phyloP scores from a whole-genome alignment of 2,888 invertebrate species.

The Tricholauxania praeusta region DNA sequence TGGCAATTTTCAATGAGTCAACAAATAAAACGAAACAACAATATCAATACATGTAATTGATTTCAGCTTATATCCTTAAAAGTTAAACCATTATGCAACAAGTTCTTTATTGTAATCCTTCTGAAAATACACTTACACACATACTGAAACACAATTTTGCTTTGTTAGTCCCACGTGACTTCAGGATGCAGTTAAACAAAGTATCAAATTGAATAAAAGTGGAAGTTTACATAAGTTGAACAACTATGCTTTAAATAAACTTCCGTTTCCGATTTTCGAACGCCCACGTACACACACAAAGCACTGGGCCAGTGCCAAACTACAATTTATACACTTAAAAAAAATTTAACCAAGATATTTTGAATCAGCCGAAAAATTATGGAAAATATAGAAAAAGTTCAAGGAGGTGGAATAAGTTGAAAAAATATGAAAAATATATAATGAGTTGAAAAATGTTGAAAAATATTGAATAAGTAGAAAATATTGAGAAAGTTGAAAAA shows the following conservation, averaged over 20 bases:
- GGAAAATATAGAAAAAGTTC: too few relatives aligned
- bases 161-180: slow-evolving; percentile 9
- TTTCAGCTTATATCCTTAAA: background rate
- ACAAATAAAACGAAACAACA: background rate
- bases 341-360: too few relatives aligned
- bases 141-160: background rate
- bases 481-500: too few relatives aligned
- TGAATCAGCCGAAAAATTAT: too few relatives aligned
- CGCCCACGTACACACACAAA: too few relatives aligned
- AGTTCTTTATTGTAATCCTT: background rate
- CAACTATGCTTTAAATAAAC: slow-evolving; percentile 28
- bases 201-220: slow-evolving; percentile 19
- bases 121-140: background rate
- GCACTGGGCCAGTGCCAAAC: too few relatives aligned
- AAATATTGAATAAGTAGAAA: too few relatives aligned
- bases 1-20: too few relatives aligned
- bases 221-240: slow-evolving; percentile 5
- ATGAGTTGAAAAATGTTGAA: too few relatives aligned
- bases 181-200: slow-evolving; percentile 16
- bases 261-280: slow-evolving; percentile 26
- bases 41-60: background rate
- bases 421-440: too few relatives aligned
- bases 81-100: slow-evolving; percentile 1
- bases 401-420: too few relatives aligned
- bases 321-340: too few relatives aligned